A percentile compares a stretch with the other conserved stretches of the same genome.
Conservation (phyloP, 2,888 invertebrate genomes). For the Drosophila parthenogenetica region DNA sequence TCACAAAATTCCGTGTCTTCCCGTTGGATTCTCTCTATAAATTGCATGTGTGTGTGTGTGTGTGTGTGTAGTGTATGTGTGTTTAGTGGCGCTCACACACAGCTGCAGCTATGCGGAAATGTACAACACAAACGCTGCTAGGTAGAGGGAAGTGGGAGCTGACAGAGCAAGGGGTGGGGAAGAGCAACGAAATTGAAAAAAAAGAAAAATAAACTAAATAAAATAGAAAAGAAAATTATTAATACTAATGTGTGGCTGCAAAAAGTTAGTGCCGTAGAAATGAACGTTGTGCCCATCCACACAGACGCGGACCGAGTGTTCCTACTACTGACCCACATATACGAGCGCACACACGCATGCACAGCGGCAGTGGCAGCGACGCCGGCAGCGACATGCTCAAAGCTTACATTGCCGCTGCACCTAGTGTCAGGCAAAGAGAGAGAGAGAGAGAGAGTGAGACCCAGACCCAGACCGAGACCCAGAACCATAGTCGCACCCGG, state of each 20-base stretch:
- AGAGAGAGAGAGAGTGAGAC: slow-evolving; percentile 9
- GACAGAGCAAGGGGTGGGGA: not conserved
- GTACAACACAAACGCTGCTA: slow-evolving; percentile 5
- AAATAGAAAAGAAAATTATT: slow-evolving; percentile 38
- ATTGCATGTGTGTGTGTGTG: not conserved
- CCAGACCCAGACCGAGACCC: slow-evolving; percentile 13
- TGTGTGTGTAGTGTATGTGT: not conserved
- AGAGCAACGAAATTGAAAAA: not conserved
- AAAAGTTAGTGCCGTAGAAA: slow-evolving; percentile 29
- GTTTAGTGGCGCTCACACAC: slow-evolving; percentile 33
- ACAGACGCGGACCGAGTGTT: slow-evolving; percentile 68
- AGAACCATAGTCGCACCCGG: not conserved
- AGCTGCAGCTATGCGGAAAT: slow-evolving; percentile 61
- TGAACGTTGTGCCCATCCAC: slow-evolving; percentile 57
- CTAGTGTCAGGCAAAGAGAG: not conserved
- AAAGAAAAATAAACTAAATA: not conserved
- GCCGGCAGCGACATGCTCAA: slow-evolving; percentile 13
- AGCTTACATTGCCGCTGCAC: slow-evolving; percentile 24
- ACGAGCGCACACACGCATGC: slow-evolving; percentile 9
- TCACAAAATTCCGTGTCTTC: slow-evolving; percentile 44
- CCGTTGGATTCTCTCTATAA: slow-evolving; percentile 53
- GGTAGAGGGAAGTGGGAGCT: not conserved
- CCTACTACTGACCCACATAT: slow-evolving; percentile 83
- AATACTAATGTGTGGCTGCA: slow-evolving; percentile 57
- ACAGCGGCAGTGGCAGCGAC: slow-evolving; percentile 11